Evolutionary conservation across 2,797 vertebrate species (phyloP).

Genomic region (Thamnophis elegans): DNA sequence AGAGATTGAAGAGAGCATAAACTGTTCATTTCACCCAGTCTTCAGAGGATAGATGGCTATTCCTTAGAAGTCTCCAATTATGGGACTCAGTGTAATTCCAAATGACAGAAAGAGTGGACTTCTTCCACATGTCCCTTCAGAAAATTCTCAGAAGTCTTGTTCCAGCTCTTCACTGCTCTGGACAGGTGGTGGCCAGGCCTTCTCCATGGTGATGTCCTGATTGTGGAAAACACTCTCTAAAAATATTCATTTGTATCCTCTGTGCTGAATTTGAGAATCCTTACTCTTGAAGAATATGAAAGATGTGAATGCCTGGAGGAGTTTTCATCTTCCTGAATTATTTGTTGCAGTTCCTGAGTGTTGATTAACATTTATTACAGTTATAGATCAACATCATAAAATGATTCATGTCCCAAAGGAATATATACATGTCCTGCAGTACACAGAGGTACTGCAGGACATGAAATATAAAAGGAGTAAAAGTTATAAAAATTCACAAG

Average conservation of each 20-base stretch:
- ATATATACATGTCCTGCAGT: background rate
- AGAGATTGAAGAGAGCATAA: background rate
- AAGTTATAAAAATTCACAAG: background rate
- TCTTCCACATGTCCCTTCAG: background rate
- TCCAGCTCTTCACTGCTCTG: background rate
- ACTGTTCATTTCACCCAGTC: background rate
- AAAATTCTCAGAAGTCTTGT: background rate
- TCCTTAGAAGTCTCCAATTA: background rate
- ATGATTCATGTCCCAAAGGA: background rate
- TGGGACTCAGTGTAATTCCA: background rate
- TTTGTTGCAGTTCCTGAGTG: background rate
- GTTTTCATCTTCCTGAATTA: background rate
- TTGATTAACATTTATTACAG: background rate
- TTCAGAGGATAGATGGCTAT: background rate
- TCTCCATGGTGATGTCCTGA: background rate
- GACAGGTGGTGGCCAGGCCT: background rate
- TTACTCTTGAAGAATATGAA: slow-evolving; percentile 1
- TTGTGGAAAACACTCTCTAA: background rate
- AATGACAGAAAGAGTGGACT: background rate
- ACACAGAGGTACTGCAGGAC: background rate
- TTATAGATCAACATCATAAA: background rate
- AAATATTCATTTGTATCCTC: background rate
- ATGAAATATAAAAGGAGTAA: background rate
- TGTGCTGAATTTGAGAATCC: background rate
- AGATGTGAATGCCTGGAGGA: background rate